Conservation (phyloP, 2,888 invertebrate species). For the Cephus pygmeus region DNA sequence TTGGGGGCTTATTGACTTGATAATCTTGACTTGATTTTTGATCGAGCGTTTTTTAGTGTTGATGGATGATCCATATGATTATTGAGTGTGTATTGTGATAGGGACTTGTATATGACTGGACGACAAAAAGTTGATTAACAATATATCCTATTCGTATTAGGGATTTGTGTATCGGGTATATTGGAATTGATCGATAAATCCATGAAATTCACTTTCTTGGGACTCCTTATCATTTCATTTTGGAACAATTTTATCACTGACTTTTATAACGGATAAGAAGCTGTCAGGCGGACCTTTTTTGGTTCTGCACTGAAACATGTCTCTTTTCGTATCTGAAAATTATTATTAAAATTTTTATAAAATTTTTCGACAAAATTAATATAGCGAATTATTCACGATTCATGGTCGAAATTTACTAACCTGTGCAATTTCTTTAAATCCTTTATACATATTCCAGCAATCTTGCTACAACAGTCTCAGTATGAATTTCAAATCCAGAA, state of each 20-base stretch:
- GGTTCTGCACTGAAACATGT: not conserved
- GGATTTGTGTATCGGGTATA: not conserved
- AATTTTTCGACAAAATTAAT: not conserved
- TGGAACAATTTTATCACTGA: not conserved
- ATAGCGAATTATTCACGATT: not conserved
- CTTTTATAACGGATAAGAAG: not conserved
- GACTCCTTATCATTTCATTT: not conserved
- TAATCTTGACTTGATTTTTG: constrained; percentile 37
- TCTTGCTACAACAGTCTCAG: not conserved
- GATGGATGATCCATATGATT: not conserved
- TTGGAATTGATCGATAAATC: not conserved
- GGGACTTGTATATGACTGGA: not conserved
- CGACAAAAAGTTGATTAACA: not conserved
- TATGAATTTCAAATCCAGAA: not conserved
- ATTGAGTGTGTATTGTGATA: not conserved
- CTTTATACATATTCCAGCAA: not conserved
- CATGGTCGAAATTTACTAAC: not conserved
- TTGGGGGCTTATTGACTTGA: constrained; percentile 43
- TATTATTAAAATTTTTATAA: not conserved
- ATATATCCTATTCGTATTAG: not conserved
- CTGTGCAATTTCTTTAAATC: not conserved
- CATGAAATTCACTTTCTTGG: not conserved
- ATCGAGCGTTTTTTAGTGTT: not conserved
- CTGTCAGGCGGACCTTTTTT: not conserved
- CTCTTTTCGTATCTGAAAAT: not conserved